Evolutionary conservation across 2,113 vertebrate species (phyloP).

Genomic region (Nansenia antarctica): DNA sequence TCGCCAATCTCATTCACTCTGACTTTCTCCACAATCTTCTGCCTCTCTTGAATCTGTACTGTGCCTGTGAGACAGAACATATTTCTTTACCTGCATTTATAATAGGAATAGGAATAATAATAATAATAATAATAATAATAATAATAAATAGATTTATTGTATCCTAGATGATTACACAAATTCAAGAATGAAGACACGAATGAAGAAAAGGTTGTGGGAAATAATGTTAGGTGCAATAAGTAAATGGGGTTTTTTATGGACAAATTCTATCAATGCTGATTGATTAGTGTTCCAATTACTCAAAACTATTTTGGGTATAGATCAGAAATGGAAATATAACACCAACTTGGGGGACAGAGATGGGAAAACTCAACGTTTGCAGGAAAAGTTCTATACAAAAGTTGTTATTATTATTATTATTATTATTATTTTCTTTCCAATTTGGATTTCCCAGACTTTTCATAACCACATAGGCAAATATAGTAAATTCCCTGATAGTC

Average conservation of each 20-base stretch:
- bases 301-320: background rate
- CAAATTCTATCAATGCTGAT: background rate
- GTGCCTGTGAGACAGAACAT: constrained; percentile 74
- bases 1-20: constrained; percentile 68
- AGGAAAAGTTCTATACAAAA: no score
- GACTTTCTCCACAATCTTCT: constrained; percentile 76
- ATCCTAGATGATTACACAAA: background rate
- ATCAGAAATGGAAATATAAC: background rate
- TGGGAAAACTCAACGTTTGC: no score
- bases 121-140: no score
- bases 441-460: background rate
- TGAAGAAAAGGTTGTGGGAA: background rate
- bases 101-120: background rate
- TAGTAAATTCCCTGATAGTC: background rate
- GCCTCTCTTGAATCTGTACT: constrained; percentile 82
- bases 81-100: background rate
- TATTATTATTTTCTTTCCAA: background rate
- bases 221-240: background rate
- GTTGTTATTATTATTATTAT: background rate
- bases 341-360: no score
- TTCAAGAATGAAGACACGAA: background rate
- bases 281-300: background rate
- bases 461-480: no score
- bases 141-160: no score
- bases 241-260: background rate